A percentile compares a stretch with the other conserved stretches of the same genome.
These are phyloP conservation scores for Sebastes schlegelii DNA, from an alignment of 2,113 vertebrate genomes.

Conservation along the genomic window DNA sequence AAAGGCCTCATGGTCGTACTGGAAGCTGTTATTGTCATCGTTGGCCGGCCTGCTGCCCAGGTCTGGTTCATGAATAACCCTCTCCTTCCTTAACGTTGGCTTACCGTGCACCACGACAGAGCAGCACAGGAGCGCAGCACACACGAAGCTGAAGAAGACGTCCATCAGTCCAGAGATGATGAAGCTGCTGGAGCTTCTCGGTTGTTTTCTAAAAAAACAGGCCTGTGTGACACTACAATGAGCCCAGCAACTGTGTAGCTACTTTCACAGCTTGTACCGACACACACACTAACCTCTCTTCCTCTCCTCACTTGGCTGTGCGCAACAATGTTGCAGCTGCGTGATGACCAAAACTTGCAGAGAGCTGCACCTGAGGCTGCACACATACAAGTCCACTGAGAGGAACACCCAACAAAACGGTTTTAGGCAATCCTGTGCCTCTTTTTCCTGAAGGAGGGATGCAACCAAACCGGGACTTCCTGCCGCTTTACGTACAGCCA, in stretches of 20 bases:
- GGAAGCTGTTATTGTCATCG: conserved; percentile 91
- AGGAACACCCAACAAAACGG: background rate
- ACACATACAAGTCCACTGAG: background rate
- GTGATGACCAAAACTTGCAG: background rate
- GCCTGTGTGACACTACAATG: conserved; percentile 27
- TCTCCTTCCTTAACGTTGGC: conserved; percentile 91
- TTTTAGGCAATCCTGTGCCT: conserved; percentile 55
- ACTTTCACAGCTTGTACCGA: background rate
- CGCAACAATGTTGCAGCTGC: background rate
- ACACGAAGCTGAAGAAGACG: conserved; percentile 58
- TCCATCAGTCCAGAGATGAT: conserved; percentile 76
- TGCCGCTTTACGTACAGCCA: conserved; percentile 73
- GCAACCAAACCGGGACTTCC: conserved; percentile 68
- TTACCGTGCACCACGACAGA: conserved; percentile 80
- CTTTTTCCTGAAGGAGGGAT: conserved; percentile 41
- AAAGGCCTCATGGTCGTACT: conserved; percentile 97
- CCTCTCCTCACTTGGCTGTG: background rate
- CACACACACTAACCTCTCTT: background rate
- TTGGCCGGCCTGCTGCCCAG: conserved; percentile 82
- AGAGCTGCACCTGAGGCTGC: conserved; percentile 5
- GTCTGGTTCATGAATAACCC: conserved; percentile 86
- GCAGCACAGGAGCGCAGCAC: conserved; percentile 76
- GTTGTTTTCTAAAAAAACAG: conserved; percentile 16
- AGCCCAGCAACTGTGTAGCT: conserved; percentile 21
- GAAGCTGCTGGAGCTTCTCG: background rate